Evolutionary conservation across 2,888 invertebrate species (phyloP), one percentile per base, ranked within the genome.

Genomic region (Phengaris arion): DNA sequence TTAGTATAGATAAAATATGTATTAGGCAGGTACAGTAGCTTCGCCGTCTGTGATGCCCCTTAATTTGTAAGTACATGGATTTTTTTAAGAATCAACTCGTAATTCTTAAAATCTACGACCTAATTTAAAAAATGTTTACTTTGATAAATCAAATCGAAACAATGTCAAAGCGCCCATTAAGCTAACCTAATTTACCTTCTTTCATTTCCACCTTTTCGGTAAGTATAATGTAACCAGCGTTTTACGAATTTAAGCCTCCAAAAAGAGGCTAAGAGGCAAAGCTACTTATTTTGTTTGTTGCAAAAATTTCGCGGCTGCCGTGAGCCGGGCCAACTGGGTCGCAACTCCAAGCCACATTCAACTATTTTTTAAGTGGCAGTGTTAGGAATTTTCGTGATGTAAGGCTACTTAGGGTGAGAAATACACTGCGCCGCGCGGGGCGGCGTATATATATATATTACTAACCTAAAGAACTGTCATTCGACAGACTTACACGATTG

Each of bases 201-300:
- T 64, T 64, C 12, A 64, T 64, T 64, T 64, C 64, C 35, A 64
- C 64, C 64, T 64, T 64, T 45, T 64, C 35, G 13, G 64, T 64
- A 45, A 64, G 64, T 64, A 64, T 45, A 64, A 52, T 12, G 48
- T 52, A 12, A 52, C 52, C 52, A 52, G 52, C n/a, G 54, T 9
- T 54, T 22, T 54, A 54, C 13, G 59, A 48, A 48, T 48, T 48
- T 48, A 48, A 48, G 35, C 35, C 35, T 35, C 35, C 64, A 45
- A 35, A 64, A 64, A 64, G 64, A 10, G 64, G 64, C 35, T 13
- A 45, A 64, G 64, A 64, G 64, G 8, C 8, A 52, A 52, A 52
- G 52, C 35, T 35, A 52, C 52, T 52, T 35, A 35, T 35, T 52
- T 12, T 52, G 48, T 64, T 64, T 45, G 22, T 45, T 35, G 64